Evolutionary conservation across 1,140 invertebrate genomes (phyloP).

Genomic region (Ditylenchus dipsaci): DNA sequence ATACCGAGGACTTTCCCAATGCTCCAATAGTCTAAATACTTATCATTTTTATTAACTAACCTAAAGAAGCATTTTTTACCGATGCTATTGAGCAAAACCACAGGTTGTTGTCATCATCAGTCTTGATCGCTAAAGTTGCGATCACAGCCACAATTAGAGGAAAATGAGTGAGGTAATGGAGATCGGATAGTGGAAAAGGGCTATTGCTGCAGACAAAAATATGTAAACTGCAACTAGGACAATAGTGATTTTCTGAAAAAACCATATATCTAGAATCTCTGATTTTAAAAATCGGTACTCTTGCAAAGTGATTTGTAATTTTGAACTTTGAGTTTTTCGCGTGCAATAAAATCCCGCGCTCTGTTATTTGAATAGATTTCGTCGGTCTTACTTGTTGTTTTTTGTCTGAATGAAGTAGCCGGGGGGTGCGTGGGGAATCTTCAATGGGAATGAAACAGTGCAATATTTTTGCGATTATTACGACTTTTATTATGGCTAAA

Average conservation of each 20-base stretch:
- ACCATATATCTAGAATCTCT: no score
- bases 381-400: no score
- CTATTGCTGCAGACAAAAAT: constrained; percentile 9
- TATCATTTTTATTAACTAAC: background rate
- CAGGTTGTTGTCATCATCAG: constrained; percentile 12
- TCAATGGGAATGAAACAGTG: no score
- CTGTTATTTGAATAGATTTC: no score
- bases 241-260: constrained; percentile 2
- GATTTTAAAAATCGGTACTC: no score
- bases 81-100: constrained; percentile 22
- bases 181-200: constrained; percentile 23
- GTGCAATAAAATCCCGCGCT: no score
- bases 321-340: no score
- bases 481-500: no score
- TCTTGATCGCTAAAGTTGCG: constrained; percentile 17
- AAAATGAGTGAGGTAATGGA: constrained; percentile 15
- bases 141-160: constrained; percentile 11
- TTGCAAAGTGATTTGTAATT: no score
- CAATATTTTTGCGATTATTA: no score
- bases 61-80: background rate
- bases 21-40: constrained; percentile 14
- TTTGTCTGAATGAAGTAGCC: no score
- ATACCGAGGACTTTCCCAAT: constrained; percentile 23
- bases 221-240: background rate
- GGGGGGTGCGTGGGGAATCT: no score